phyloP scores from a whole-genome alignment of 1,140 invertebrate species.

The Choristoneura fumiferana region DNA sequence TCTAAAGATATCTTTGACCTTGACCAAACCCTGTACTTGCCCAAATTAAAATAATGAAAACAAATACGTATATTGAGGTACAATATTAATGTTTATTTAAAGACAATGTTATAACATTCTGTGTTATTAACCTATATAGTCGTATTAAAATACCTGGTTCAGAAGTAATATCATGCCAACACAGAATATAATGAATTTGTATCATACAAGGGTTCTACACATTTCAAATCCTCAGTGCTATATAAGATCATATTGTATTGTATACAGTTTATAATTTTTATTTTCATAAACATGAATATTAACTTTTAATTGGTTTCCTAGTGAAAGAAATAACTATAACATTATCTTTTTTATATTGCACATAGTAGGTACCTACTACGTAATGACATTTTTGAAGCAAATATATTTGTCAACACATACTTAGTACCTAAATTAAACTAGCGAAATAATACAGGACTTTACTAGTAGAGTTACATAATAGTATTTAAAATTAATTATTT shows the following conservation, averaged over 20 bases:
- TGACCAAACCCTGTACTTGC: too few relatives aligned
- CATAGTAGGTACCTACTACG: too few relatives aligned
- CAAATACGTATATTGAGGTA: background rate
- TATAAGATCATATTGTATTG: constrained; percentile 20
- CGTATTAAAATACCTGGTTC: constrained; percentile 22
- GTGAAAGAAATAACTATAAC: background rate
- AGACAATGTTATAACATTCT: constrained; percentile 50
- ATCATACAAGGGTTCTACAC: constrained; percentile 25
- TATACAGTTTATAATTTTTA: constrained; percentile 20
- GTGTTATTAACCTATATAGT: constrained; percentile 34
- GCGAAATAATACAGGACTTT: too few relatives aligned
- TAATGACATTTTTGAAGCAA: too few relatives aligned
- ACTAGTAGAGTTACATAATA: too few relatives aligned
- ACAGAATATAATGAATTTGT: constrained; percentile 13
- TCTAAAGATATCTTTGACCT: too few relatives aligned
- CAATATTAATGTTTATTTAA: constrained; percentile 53
- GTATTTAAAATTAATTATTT: too few relatives aligned
- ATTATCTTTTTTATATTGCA: too few relatives aligned
- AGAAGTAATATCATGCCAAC: constrained; percentile 24
- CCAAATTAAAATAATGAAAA: background rate
- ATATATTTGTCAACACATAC: too few relatives aligned
- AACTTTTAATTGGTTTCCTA: constrained; percentile 4
- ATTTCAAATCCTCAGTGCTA: constrained; percentile 60
- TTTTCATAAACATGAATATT: constrained; percentile 23
- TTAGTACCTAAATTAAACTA: too few relatives aligned